Evolutionary conservation across 2,113 vertebrate species (phyloP).

Genomic region (Cervus canadensis): DNA sequence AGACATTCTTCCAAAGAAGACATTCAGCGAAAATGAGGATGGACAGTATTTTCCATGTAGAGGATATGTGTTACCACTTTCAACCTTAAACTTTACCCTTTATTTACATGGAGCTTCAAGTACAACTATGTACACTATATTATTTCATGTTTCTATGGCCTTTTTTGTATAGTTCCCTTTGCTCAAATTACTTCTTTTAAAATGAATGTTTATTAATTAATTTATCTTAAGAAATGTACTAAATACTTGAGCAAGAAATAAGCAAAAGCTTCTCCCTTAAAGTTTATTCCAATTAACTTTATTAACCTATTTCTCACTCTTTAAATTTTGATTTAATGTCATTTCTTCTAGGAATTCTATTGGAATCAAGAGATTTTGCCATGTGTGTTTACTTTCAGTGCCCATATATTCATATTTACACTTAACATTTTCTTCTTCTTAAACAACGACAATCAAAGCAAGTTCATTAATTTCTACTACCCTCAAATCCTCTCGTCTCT

Average conservation of each 20-base stretch:
- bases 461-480: background rate
- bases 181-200: background rate
- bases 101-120: background rate
- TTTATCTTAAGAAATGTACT: background rate
- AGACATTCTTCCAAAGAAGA: background rate
- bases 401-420: background rate
- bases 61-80: background rate
- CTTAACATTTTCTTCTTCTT: background rate
- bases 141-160: background rate
- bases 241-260: background rate
- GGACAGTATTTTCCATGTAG: background rate
- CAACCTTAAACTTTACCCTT: background rate
- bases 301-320: background rate
- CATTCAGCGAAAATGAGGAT: background rate
- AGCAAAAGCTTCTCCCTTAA: background rate
- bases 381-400: background rate
- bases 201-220: background rate
- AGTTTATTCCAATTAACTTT: background rate
- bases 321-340: background rate
- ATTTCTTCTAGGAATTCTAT: background rate
- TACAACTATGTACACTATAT: background rate
- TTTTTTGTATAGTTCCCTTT: background rate
- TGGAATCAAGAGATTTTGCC: background rate
- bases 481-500: background rate
- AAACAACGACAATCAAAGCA: background rate